A percentile compares a stretch with the other conserved stretches of the same genome.
phyloP scores from a whole-genome alignment of 92 coral and sea anemone species.

The Montipora capitata region DNA sequence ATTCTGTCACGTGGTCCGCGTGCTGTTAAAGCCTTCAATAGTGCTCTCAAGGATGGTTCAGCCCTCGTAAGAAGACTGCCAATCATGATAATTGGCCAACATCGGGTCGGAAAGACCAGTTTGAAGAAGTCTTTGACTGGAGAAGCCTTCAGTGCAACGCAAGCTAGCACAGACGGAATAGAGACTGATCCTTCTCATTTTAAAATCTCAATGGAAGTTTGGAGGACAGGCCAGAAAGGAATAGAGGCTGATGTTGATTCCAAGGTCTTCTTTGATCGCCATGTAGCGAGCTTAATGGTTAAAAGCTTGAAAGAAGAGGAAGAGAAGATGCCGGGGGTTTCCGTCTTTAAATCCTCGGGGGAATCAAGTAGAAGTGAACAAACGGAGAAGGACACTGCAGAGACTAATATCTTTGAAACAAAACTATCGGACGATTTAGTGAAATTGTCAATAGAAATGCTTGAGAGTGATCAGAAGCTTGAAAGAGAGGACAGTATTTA shows the following conservation, averaged over 20 bases:
- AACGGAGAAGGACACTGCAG: background rate
- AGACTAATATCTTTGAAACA: background rate
- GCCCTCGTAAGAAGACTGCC: background rate
- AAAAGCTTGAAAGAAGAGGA: background rate
- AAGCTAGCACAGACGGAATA: background rate
- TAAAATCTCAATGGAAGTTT: background rate
- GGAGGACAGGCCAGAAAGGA: background rate
- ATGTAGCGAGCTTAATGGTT: background rate
- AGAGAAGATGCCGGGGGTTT: rapidly evolving
- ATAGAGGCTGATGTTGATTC: background rate
- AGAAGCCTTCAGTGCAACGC: background rate
- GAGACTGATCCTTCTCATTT: background rate
- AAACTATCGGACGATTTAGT: background rate
- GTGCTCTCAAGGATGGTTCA: background rate
- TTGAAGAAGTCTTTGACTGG: background rate
- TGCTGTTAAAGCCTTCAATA: background rate
- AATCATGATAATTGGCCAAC: background rate
- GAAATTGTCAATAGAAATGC: background rate
- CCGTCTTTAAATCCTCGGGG: too few species aligned
- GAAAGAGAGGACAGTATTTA: background rate
- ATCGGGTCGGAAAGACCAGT: background rate
- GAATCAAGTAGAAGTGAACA: background rate
- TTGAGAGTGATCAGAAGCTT: background rate
- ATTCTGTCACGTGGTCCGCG: background rate
- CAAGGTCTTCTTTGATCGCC: background rate